phyloP scores from a whole-genome alignment of 2,797 vertebrate genomes.

The Tenualosa ilisha region DNA sequence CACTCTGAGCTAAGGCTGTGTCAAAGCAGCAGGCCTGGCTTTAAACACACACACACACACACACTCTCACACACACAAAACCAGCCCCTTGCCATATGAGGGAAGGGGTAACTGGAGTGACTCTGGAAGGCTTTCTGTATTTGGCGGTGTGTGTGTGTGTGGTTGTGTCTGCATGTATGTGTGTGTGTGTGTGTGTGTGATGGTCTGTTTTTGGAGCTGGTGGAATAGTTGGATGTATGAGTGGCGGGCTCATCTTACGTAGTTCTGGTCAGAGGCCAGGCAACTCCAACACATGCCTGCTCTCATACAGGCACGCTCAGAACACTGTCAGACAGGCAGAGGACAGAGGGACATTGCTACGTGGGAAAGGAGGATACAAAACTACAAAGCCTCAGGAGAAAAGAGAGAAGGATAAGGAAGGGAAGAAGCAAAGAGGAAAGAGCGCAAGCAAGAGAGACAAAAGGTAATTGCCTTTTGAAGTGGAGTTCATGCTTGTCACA shows the following conservation, averaged over 20 bases:
- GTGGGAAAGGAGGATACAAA: conserved; percentile 50
- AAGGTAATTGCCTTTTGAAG: not conserved
- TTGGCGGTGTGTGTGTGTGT: conserved; percentile 67
- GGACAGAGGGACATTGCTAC: conserved; percentile 55
- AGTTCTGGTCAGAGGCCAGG: conserved; percentile 41
- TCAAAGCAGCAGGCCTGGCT: conserved; percentile 35
- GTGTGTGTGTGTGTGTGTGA: conserved; percentile 67
- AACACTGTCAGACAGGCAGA: conserved; percentile 58
- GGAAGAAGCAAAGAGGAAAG: conserved; percentile 34
- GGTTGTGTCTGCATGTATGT: conserved; percentile 72
- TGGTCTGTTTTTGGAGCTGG: conserved; percentile 50
- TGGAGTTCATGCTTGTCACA: not conserved
- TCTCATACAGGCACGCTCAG: conserved; percentile 41
- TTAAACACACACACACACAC: conserved; percentile 32
- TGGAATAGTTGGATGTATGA: conserved; percentile 43
- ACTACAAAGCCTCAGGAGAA: conserved; percentile 45
- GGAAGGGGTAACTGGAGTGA: conserved; percentile 36
- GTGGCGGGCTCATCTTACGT: conserved; percentile 52
- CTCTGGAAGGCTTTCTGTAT: conserved; percentile 62
- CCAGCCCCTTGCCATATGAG: conserved; percentile 40
- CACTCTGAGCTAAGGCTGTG: not conserved
- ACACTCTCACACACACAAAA: conserved; percentile 27
- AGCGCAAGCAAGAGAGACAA: conserved; percentile 60
- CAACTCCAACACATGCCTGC: conserved; percentile 32
- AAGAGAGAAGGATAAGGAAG: conserved; percentile 45